Evolutionary conservation across 2,888 invertebrate species (phyloP).

Genomic region (Chloroclysta siterata): DNA sequence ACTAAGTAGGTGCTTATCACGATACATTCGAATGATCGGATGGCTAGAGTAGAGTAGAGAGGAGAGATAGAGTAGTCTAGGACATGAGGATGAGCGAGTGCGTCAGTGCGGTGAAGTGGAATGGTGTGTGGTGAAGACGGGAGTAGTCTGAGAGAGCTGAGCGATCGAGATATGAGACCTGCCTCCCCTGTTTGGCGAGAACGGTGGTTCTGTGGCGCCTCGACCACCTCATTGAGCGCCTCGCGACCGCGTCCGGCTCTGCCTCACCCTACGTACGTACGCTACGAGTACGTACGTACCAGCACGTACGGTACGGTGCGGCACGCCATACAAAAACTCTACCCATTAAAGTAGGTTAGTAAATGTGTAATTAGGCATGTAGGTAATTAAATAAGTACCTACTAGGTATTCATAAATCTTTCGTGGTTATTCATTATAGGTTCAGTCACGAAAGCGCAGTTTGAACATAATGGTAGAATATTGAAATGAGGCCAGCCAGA

Average conservation of each 20-base stretch:
- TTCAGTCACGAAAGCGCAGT: constrained; percentile 37
- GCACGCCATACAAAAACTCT: not conserved
- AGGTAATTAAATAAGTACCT: constrained; percentile 1
- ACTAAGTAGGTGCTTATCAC: constrained; percentile 36
- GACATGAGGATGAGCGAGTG: constrained; percentile 22
- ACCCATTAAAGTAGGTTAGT: constrained; percentile 6
- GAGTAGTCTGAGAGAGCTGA: constrained; percentile 12
- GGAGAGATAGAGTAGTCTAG: not conserved
- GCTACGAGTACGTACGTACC: too few relatives aligned
- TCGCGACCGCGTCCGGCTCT: constrained; percentile 6
- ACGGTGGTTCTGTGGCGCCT: constrained; percentile 25
- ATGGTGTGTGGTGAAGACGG: constrained; percentile 13
- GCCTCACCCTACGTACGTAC: too few relatives aligned
- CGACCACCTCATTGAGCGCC: constrained; percentile 34
- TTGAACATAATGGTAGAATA: constrained; percentile 29
- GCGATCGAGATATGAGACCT: constrained; percentile 23
- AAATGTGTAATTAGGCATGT: constrained; percentile 11
- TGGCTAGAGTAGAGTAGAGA: constrained; percentile 13
- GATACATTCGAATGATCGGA: constrained; percentile 35
- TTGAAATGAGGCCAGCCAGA: constrained; percentile 36
- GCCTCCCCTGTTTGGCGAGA: constrained; percentile 20
- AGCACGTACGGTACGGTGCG: not conserved
- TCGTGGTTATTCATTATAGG: constrained; percentile 22
- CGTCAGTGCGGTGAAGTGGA: constrained; percentile 18
- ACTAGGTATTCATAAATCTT: constrained; percentile 10